phyloP scores from a whole-genome alignment of 2,113 vertebrate species.

The Mus pahari region DNA sequence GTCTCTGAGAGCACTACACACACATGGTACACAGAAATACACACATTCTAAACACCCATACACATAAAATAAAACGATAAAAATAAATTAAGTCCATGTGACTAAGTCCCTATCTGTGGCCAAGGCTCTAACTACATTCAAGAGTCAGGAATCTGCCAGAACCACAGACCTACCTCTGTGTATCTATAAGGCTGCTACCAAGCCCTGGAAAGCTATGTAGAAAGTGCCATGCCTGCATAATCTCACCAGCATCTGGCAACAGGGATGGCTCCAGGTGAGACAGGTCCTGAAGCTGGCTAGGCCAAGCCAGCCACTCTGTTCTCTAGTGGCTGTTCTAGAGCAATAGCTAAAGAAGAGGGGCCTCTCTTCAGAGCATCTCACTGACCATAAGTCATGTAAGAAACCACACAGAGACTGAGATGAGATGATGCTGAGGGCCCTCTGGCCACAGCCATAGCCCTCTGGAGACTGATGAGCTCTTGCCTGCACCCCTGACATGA shows the following conservation, averaged over 20 bases:
- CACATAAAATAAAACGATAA: not conserved
- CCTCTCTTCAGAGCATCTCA: not conserved
- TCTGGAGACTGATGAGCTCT: not conserved
- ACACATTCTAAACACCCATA: not conserved
- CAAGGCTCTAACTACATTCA: not conserved
- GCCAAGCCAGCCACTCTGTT: not conserved
- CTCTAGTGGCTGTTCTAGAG: not conserved
- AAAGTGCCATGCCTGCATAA: not conserved
- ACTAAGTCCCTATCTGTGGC: not conserved
- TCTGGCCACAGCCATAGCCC: not conserved
- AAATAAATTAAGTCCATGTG: not conserved
- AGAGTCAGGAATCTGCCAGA: not conserved
- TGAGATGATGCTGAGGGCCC: not conserved
- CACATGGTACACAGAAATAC: not conserved
- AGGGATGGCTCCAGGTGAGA: not conserved
- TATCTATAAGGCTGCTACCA: not conserved
- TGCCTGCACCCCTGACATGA: not conserved
- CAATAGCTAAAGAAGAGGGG: not conserved
- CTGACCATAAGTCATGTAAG: not conserved
- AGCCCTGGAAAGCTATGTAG: not conserved
- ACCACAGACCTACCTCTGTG: not conserved
- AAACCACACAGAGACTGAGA: not conserved
- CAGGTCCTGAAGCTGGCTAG: not conserved
- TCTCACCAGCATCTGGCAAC: not conserved
- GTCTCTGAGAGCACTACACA: not conserved